Evolutionary conservation across 2,113 vertebrate genomes (phyloP).

Genomic region (Strix uralensis): DNA sequence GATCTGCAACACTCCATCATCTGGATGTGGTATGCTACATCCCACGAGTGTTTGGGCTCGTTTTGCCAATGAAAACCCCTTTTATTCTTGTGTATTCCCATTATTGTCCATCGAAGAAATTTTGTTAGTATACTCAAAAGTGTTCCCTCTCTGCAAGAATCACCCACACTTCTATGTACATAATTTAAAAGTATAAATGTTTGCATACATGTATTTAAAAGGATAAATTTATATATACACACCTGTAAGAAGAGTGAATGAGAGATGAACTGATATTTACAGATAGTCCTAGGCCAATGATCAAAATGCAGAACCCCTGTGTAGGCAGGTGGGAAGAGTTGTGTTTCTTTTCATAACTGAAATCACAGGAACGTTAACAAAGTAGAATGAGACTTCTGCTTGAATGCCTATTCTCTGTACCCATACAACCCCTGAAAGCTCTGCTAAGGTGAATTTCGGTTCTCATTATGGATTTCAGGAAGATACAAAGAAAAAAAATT

Average conservation of each 20-base stretch:
- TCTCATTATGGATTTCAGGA: neutral
- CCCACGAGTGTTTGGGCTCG: neutral
- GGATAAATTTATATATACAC: neutral
- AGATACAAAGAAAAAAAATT: neutral
- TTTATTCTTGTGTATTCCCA: neutral
- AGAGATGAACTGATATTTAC: neutral
- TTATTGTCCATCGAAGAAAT: neutral
- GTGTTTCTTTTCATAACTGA: neutral
- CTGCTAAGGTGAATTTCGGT: neutral
- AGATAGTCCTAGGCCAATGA: neutral
- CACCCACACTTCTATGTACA: neutral
- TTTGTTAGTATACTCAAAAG: neutral
- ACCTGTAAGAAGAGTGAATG: neutral
- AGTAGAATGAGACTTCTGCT: neutral
- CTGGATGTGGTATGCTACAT: neutral
- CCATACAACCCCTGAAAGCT: neutral
- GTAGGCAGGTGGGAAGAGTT: neutral
- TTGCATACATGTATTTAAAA: neutral
- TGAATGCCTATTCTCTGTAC: neutral
- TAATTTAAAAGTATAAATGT: neutral
- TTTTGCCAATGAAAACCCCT: neutral
- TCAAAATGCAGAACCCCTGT: neutral
- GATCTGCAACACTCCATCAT: neutral
- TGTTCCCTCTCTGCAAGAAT: neutral
- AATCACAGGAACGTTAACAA: neutral